A percentile compares a stretch with the other conserved stretches of the same genome.
These are phyloP conservation scores for Empis livida DNA, from an alignment of 2,888 invertebrate genomes.

Conservation along the genomic window DNA sequence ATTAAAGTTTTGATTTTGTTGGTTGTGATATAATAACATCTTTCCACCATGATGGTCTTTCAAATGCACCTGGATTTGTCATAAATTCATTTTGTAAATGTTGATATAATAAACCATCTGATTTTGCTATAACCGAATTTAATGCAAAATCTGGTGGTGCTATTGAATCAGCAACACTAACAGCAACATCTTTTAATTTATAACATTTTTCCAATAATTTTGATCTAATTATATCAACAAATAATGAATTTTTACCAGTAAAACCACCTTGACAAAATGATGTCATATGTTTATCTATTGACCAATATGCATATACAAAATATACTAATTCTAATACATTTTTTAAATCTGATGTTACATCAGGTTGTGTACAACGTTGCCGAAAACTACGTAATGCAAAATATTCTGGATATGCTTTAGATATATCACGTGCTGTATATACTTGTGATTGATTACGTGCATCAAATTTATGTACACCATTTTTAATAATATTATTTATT, in stretches of 20 bases:
- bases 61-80: constrained; percentile 53
- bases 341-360: constrained; percentile 26
- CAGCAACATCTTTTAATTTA: constrained; percentile 58
- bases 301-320: constrained; percentile 44
- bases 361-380: constrained; percentile 22
- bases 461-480: constrained; percentile 54
- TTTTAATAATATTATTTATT: constrained; percentile 41
- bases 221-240: constrained; percentile 49
- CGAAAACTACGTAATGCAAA: constrained; percentile 37
- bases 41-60: constrained; percentile 63
- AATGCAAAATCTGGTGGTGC: constrained; percentile 83
- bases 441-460: constrained; percentile 74
- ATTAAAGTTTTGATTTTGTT: constrained; percentile 27
- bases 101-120: constrained; percentile 60
- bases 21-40: constrained; percentile 37
- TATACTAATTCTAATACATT: constrained; percentile 40
- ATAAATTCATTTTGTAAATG: constrained; percentile 59
- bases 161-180: constrained; percentile 69
- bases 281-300: constrained; percentile 55
- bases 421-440: constrained; percentile 59
- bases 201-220: constrained; percentile 55
- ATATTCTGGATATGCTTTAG: constrained; percentile 66
- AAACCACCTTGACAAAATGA: constrained; percentile 50
- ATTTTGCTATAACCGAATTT: constrained; percentile 71
- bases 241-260: constrained; percentile 38